phyloP scores from a whole-genome alignment of 2,888 invertebrate genomes.

The Acronicta aceris region DNA sequence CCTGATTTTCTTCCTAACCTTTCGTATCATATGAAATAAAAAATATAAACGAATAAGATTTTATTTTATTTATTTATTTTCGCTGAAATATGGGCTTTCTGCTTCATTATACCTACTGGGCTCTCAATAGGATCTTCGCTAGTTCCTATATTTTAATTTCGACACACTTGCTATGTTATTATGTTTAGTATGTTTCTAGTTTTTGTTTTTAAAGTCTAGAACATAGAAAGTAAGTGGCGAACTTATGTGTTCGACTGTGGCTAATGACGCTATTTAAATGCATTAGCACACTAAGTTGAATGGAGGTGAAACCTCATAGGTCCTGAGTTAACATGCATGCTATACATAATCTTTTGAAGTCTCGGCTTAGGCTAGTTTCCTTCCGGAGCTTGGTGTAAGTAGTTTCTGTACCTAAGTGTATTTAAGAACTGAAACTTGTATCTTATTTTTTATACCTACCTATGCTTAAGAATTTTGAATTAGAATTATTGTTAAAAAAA shows the following conservation, averaged over 20 bases:
- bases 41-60: too few species aligned
- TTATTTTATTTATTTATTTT: too few species aligned
- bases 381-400: slow-evolving; percentile 2
- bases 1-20: too few species aligned
- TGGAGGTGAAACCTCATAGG: slow-evolving; percentile 39
- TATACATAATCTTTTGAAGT: slow-evolving; percentile 31
- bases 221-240: slow-evolving; percentile 23
- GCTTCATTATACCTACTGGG: too few species aligned
- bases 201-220: slow-evolving; percentile 22
- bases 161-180: slow-evolving; percentile 12
- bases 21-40: too few species aligned
- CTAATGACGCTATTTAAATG: slow-evolving; percentile 43
- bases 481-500: too few species aligned
- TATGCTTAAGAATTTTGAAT: too few species aligned
- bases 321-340: slow-evolving; percentile 16
- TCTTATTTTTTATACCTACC: too few species aligned
- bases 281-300: slow-evolving; percentile 32
- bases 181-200: slow-evolving; percentile 12
- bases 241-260: slow-evolving; percentile 17
- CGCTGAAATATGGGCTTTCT: not conserved
- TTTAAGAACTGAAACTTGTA: too few species aligned
- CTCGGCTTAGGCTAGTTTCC: slow-evolving; percentile 20
- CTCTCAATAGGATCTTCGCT: not conserved
- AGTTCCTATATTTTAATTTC: slow-evolving; percentile 7
- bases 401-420: too few species aligned